Percentiles rank a stretch among this genome's conserved stretches.
These are phyloP conservation scores for Diabrotica undecimpunctata DNA, from an alignment of 1,140 invertebrate species.

Conservation along the genomic window DNA sequence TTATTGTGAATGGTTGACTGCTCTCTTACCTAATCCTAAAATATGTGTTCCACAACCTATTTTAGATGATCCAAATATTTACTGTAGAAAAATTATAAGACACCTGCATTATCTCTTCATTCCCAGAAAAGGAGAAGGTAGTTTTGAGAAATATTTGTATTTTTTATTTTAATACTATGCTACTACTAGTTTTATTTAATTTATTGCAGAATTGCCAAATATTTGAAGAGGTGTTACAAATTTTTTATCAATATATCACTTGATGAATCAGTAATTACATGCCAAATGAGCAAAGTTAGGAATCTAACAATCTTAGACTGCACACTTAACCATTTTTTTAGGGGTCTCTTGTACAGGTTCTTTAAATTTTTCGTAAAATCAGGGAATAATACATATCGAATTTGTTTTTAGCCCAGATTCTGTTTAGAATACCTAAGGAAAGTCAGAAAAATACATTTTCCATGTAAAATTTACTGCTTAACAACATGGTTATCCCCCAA, in stretches of 20 bases:
- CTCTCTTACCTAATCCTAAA: slow-evolving; percentile 76
- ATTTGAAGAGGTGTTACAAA: background rate
- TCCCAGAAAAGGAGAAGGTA: slow-evolving; percentile 88
- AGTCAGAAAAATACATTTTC: too few relatives aligned
- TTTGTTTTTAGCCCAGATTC: too few relatives aligned
- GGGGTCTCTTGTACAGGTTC: too few relatives aligned
- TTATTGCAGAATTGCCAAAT: background rate
- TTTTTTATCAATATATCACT: background rate
- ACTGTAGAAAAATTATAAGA: slow-evolving; percentile 85
- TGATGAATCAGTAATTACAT: background rate
- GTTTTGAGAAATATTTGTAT: slow-evolving; percentile 38
- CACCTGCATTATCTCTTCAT: slow-evolving; percentile 95
- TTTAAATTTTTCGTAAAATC: too few relatives aligned
- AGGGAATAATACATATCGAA: too few relatives aligned
- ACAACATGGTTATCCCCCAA: too few relatives aligned
- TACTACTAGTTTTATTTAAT: background rate
- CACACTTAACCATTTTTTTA: too few relatives aligned
- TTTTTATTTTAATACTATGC: background rate
- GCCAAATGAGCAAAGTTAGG: too few relatives aligned
- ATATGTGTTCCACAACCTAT: slow-evolving; percentile 82
- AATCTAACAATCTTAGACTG: too few relatives aligned
- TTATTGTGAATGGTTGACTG: slow-evolving; percentile 94
- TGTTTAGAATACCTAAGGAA: too few relatives aligned
- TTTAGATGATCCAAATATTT: slow-evolving; percentile 84
- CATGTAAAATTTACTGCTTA: too few relatives aligned